Base-by-base conservation (phyloP, 2,113 vertebrate species). In the Nothobranchius furzeri region DNA sequence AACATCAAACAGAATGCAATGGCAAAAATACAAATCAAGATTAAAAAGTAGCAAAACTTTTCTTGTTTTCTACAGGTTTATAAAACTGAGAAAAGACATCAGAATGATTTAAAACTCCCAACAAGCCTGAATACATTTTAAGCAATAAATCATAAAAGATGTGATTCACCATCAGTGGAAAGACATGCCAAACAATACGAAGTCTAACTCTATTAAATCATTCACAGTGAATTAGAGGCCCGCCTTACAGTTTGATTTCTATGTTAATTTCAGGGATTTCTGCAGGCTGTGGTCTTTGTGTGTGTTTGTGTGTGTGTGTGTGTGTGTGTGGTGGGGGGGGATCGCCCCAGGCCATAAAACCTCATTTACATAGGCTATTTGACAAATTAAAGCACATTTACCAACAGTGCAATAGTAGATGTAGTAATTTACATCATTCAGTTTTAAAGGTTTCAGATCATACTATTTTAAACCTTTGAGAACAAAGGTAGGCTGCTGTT, bases 251-350 rank as follows among this genome's bases (percentile, higher is more conserved):
- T 77, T 67, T 70, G 58, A 87, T 83, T 77, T 79, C 52, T 75
- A 74, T 80, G 66, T 54, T 84, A 83, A 76, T 82, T 76, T 70
- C 49, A 53, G 42, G 60, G 57, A 63, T 66, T 52, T 52, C 9
- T 40, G 37, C 37, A 7, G 1, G 6, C 37, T 40, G 37, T 40
- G 37, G 7, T 40, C 30, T 30, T 30, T 30, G 30, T 30, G 30
- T 30, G 30, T 3, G 30, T 30, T 3, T 30, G 30, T 30, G 30
- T 30, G 30, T 30, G 30, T 30, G 20, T 40, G 37, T 40, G 37
- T 30, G 30, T 30, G 30, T 3, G 30, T 1, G 30, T 30, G 30
- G 30, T 30, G 30, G 2, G 30, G 30, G 37, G 6, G 37, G 45
- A 42, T 35, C 25, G 24, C 35, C 62, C 13, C 52, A 30, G 55